Conservation (phyloP, 2,113 vertebrate genomes). For the Poecilia latipinna region DNA sequence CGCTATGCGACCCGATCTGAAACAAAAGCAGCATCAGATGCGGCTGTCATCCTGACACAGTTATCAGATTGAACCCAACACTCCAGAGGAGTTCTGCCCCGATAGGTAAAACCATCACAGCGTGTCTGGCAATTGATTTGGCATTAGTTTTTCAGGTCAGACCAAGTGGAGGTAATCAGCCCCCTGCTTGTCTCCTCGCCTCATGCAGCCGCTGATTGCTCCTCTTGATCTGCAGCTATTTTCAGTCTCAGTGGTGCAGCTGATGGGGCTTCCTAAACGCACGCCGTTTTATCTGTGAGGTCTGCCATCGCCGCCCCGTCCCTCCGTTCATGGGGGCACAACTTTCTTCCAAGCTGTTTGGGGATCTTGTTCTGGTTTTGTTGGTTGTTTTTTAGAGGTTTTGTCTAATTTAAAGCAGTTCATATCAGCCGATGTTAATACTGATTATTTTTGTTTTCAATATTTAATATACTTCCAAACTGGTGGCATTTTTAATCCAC, state of each 20-base stretch:
- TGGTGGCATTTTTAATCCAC: no score
- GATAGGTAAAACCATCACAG: constrained; percentile 38
- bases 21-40: constrained; percentile 6
- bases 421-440: no score
- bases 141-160: constrained; percentile 47
- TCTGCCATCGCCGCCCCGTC: neutral
- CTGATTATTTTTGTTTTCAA: no score
- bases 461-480: no score
- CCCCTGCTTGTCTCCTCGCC: constrained; percentile 52
- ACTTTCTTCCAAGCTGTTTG: neutral
- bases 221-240: constrained; percentile 51
- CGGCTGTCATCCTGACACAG: constrained; percentile 24
- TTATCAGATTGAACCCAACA: constrained; percentile 14
- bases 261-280: constrained; percentile 35
- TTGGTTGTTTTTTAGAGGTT: neutral
- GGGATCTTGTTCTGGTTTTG: neutral
- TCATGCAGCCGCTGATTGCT: constrained; percentile 66
- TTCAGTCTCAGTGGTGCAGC: constrained; percentile 21
- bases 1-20: constrained; percentile 3
- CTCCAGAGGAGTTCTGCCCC: constrained; percentile 19
- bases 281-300: constrained; percentile 18
- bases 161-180: constrained; percentile 63
- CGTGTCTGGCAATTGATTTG: constrained; percentile 62
- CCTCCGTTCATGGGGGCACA: neutral
- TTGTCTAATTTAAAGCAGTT: no score